Evolutionary conservation across 2,888 invertebrate species (phyloP), one percentile per base, ranked within the genome.

Genomic region (Magallana nippona): DNA sequence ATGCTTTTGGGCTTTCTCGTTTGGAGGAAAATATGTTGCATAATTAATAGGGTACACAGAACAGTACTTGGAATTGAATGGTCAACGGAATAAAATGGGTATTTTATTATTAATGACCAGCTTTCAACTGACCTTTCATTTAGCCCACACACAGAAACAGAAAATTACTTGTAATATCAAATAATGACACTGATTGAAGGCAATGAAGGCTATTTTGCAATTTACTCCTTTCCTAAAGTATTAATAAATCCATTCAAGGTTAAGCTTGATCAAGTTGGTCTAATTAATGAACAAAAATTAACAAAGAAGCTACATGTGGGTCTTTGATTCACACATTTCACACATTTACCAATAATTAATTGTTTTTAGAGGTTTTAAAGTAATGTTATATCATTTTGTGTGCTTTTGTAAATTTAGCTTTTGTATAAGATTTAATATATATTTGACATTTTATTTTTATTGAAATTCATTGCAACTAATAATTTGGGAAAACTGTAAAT

Each of bases 81-180:
- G 81, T 81, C 62, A 62, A 32, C 19, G 62, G 27, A 58, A 60
- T 60, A 22, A 58, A 81, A 44, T 62, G 58, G 60, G 13, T 62
- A 81, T 57, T 81, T 62, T 63, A 82, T 82, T 82, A 82, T 82
- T 82, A 82, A 82, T 82, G 82, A 82, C 55, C 22, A 32, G 60
- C 81, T 62, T 81, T 62, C 62, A 81, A 32, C n/a, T 81, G 81
- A 81, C 81, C 81, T 81, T 62, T 60, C 60, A 62, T 44, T 32
- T 17, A 55, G 62, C 60, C 60, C 60, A 71, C 44, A 82, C 44
- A 55, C 32, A 82, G 55, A 82, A 81, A 71, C 56, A 71, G 56
- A 60, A 71, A 71, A 71, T 82, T 55, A 82, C 71, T 71, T 71
- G 55, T 55, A 82, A 71, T 56, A 55, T 82, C 44, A 82, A 82